Evolutionary conservation across 2,797 vertebrate species (phyloP).

Genomic region (Microctenopoma lineatum): DNA sequence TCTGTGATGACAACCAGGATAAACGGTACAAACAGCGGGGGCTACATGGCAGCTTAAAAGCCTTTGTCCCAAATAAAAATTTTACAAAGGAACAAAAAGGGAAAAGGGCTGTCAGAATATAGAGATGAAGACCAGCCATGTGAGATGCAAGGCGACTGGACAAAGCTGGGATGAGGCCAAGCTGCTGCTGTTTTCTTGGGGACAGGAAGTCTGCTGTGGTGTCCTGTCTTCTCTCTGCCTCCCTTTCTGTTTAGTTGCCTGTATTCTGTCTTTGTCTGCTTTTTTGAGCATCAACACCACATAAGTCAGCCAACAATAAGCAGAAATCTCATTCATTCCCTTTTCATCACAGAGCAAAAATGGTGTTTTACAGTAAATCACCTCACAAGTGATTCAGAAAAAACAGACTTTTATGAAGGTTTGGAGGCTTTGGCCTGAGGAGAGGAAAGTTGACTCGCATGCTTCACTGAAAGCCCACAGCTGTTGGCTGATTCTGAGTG

Average conservation of each 20-base stretch:
- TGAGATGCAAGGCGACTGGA: constrained; percentile 46
- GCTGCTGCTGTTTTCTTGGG: constrained; percentile 27
- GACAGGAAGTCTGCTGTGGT: constrained; percentile 56
- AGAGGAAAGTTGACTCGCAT: constrained; percentile 65
- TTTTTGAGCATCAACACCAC: not conserved
- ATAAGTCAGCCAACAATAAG: constrained; percentile 32
- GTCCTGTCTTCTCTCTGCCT: constrained; percentile 55
- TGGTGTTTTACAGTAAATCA: constrained; percentile 56
- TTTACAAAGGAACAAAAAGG: constrained; percentile 56
- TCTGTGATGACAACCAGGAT: constrained; percentile 81
- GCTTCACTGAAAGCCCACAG: constrained; percentile 61
- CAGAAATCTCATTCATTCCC: constrained; percentile 28
- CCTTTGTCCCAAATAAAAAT: constrained; percentile 77
- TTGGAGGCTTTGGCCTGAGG: constrained; percentile 57
- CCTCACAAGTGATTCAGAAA: constrained; percentile 53
- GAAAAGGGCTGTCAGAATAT: constrained; percentile 55
- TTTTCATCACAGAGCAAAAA: constrained; percentile 41
- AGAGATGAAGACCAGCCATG: constrained; percentile 68
- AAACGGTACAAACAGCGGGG: constrained; percentile 64
- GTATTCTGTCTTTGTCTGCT: constrained; percentile 20
- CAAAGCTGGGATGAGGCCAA: constrained; percentile 23
- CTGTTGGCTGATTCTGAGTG: constrained; percentile 53
- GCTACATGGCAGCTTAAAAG: constrained; percentile 79
- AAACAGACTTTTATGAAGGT: constrained; percentile 46
- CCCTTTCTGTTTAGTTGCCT: constrained; percentile 41